phyloP scores from a whole-genome alignment of 2,888 invertebrate genomes.

The Cheilosia impressa region DNA sequence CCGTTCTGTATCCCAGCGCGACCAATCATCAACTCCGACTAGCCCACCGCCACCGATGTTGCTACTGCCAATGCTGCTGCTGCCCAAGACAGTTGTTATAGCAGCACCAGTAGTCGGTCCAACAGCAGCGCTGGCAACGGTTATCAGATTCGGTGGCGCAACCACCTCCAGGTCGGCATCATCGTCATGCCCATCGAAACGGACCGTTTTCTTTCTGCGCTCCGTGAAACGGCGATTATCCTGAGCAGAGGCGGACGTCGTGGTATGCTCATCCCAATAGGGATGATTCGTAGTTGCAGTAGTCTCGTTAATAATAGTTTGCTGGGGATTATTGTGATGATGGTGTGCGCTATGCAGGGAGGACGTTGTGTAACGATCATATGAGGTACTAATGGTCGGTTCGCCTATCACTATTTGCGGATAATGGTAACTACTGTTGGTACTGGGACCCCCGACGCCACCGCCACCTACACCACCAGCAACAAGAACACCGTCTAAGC shows the following conservation, averaged over 20 bases:
- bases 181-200: slow-evolving; percentile 91
- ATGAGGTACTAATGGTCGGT: slow-evolving; percentile 77
- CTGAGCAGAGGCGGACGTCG: slow-evolving; percentile 80
- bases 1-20: slow-evolving; percentile 91
- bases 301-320: slow-evolving; percentile 76
- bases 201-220: slow-evolving; percentile 96
- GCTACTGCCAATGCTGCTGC: slow-evolving; percentile 82
- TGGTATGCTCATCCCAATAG: slow-evolving; percentile 79
- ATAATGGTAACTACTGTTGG: slow-evolving; percentile 84
- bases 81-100: slow-evolving; percentile 80
- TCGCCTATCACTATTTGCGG: slow-evolving; percentile 83
- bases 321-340: slow-evolving; percentile 43
- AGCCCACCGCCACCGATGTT: slow-evolving; percentile 63
- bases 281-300: slow-evolving; percentile 75
- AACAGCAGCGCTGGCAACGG: slow-evolving; percentile 81
- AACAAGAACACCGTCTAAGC: slow-evolving; percentile 56
- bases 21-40: slow-evolving; percentile 84
- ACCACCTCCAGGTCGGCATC: slow-evolving; percentile 69
- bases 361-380: slow-evolving; percentile 78
- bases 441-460: slow-evolving; percentile 76
- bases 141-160: slow-evolving; percentile 81
- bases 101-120: slow-evolving; percentile 78
- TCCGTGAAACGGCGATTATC: slow-evolving; percentile 93
- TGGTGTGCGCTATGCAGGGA: slow-evolving; percentile 43
- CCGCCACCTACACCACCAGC: slow-evolving; percentile 11